Evolutionary conservation across 2,888 invertebrate genomes (phyloP), one percentile per base, ranked within the genome.

Genomic region (Lacanobia wlatinum): DNA sequence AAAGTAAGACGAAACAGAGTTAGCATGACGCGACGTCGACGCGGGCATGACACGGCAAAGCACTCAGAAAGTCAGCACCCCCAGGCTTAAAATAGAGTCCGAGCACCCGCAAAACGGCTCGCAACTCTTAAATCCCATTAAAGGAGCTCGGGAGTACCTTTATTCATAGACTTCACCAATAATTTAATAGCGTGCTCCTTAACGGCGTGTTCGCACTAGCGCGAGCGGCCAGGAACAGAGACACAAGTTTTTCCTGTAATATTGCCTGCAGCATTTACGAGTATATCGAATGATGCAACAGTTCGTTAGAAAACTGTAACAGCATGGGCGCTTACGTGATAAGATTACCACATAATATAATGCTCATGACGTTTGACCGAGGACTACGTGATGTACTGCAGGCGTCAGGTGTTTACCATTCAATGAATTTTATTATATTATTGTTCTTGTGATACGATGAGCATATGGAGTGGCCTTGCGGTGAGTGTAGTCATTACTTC

Each of bases 41-140:
- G 82, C 77, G 80, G 70, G 83, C 86, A 82, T 86, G 90, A 95
- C 95, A 94, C 85, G 90, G 91, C 90, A 94, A 92, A 92, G 94
- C 94, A 94, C 95, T 95, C 91, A 90, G 89, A 89, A 89, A 90
- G 91, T 91, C 91, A 89, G 87, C 88, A 88, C 90, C 88, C 83
- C 87, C 84, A 82, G 83, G 93, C 93, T 92, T 92, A 91, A 93
- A 93, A 93, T 91, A 90, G 89, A 90, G 88, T 82, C 86, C 82
- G 74, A 87, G 84, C 86, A 89, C 88, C 90, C 91, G 89, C 92
- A 92, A 92, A n/a, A 90, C 91, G 91, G 87, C 91, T 90, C 88
- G 82, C 90, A 89, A 90, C 90, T 92, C 90, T 92, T 91, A 92
- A 94, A 93, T 92, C 93, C 91, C 91, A 91, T 93, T 92, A 92